Conservation (phyloP, 2,888 invertebrate genomes). For the Nemapogon koenigi region DNA sequence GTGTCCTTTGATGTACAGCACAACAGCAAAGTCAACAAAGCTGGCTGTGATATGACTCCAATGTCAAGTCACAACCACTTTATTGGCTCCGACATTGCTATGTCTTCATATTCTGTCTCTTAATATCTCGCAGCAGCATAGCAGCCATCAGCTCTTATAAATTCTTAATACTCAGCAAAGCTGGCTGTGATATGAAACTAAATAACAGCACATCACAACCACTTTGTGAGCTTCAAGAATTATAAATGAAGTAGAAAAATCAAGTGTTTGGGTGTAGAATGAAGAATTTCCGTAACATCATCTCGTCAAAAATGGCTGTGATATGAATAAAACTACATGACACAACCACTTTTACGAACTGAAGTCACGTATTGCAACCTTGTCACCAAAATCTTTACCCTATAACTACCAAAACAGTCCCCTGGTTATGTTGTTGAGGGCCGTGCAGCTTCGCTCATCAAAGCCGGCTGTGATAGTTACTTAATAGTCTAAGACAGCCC, state of each 20-base stretch:
- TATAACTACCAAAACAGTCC: slow-evolving; percentile 37
- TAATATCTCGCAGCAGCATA: slow-evolving; percentile 8
- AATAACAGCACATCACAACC: slow-evolving; percentile 80
- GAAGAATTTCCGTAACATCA: slow-evolving; percentile 26
- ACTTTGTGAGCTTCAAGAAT: slow-evolving; percentile 82
- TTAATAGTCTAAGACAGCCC: slow-evolving; percentile 79
- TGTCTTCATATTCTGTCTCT: not conserved
- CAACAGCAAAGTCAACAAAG: slow-evolving; percentile 84
- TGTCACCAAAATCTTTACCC: slow-evolving; percentile 80
- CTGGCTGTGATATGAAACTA: slow-evolving; percentile 94
- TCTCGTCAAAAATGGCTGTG: slow-evolving; percentile 97
- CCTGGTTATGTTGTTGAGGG: slow-evolving; percentile 10
- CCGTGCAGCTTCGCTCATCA: slow-evolving; percentile 81
- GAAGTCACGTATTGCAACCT: slow-evolving; percentile 91
- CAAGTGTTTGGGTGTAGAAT: too few relatives aligned
- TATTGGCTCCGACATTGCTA: slow-evolving; percentile 61
- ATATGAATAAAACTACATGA: slow-evolving; percentile 73
- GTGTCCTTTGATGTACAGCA: too few relatives aligned
- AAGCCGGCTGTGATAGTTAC: slow-evolving; percentile 93
- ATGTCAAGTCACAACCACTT: slow-evolving; percentile 85
- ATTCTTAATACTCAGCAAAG: slow-evolving; percentile 87
- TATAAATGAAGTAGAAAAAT: slow-evolving; percentile 14
- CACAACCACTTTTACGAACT: slow-evolving; percentile 84
- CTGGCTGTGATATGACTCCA: slow-evolving; percentile 94
- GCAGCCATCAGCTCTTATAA: not conserved